Conservation (phyloP, 2,113 vertebrate genomes). For the Mus musculus region GRCm39 chr5:117925501-117926000, state of each 20-base stretch:
- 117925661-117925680: rapidly evolving
- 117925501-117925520: background rate
- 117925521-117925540: background rate
- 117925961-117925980: constrained; percentile 7
- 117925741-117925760: rapidly evolving
- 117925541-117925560: background rate
- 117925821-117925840: background rate
- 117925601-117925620: no score
- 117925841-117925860: background rate
- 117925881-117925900: background rate
- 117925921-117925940: background rate
- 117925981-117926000: background rate
- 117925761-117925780: background rate
- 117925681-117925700: background rate
- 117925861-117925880: background rate
- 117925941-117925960: background rate
- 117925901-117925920: background rate
- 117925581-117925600: background rate
- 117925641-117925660: background rate
- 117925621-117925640: background rate
- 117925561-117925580: rapidly evolving
- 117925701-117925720: no score
- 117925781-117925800: background rate
- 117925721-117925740: no score
- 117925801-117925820: constrained; percentile 1